These are phyloP conservation scores for Lordiphosa stackelbergi DNA, from an alignment of 1,140 invertebrate species.

Conservation along the genomic window DNA sequence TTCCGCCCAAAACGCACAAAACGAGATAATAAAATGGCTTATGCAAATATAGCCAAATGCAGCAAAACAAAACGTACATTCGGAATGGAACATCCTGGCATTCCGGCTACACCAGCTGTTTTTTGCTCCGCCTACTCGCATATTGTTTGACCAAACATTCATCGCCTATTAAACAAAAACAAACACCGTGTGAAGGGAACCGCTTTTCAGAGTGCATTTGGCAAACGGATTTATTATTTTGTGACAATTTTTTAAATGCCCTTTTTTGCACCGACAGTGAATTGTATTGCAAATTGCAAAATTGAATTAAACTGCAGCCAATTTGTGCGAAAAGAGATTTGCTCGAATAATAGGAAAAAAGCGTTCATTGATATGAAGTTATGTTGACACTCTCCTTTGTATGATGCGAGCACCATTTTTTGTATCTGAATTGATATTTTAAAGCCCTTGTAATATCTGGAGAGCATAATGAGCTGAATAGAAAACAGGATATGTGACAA, in stretches of 20 bases:
- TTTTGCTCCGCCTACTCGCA: too few species aligned
- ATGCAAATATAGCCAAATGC: slow-evolving; percentile 61
- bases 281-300: slow-evolving; percentile 48
- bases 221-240: slow-evolving; percentile 67
- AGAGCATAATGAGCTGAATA: too few species aligned
- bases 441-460: too few species aligned
- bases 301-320: slow-evolving; percentile 68
- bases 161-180: slow-evolving; percentile 11
- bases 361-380: slow-evolving; percentile 4
- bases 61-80: slow-evolving; percentile 13
- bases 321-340: slow-evolving; percentile 38
- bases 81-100: not conserved
- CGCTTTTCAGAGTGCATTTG: slow-evolving; percentile 24
- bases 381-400: too few species aligned
- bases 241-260: slow-evolving; percentile 54
- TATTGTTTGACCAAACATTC: too few species aligned
- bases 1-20: slow-evolving; percentile 19
- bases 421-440: too few species aligned
- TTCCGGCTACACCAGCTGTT: too few species aligned
- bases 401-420: not conserved
- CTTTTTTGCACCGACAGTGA: slow-evolving; percentile 13
- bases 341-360: not conserved
- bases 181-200: slow-evolving; percentile 1
- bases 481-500: too few species aligned
- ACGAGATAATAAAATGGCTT: slow-evolving; percentile 71